Evolutionary conservation across 35 echinoderm and acorn worm species (phyloP).

Genomic region (Apostichopus californicus): DNA sequence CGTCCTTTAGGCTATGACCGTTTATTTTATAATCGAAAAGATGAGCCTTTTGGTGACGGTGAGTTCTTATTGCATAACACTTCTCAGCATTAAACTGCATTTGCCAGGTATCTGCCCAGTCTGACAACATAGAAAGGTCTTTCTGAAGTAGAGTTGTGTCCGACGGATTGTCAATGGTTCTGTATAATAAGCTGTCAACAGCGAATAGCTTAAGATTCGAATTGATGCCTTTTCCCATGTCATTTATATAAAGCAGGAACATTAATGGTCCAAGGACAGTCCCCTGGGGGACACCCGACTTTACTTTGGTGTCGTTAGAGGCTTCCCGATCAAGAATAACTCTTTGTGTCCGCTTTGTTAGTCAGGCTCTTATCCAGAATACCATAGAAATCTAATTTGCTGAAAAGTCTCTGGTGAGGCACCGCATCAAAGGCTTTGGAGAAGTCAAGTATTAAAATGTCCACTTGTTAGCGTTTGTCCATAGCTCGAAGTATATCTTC

Average conservation of each 20-base stretch:
- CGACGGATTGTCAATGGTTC: background rate
- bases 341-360: background rate
- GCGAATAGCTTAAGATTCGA: background rate
- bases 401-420: slow-evolving; percentile 30
- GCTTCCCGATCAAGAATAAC: slow-evolving; percentile 36
- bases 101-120: too few relatives aligned
- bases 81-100: slow-evolving; percentile 1
- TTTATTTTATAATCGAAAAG: background rate
- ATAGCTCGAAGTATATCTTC: slow-evolving; percentile 1
- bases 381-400: slow-evolving; percentile 46
- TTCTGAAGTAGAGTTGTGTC: too few relatives aligned
- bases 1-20: slow-evolving; percentile 28
- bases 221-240: background rate
- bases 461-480: slow-evolving; percentile 7
- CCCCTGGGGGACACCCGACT: slow-evolving; percentile 49
- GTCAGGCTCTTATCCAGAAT: slow-evolving; percentile 52
- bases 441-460: slow-evolving; percentile 59
- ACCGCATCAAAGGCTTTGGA: slow-evolving; percentile 55
- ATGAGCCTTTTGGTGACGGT: background rate
- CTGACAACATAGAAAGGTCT: too few relatives aligned
- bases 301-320: background rate
- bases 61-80: slow-evolving; percentile 32
- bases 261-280: background rate
- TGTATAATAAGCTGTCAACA: background rate
- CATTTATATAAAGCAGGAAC: slow-evolving; percentile 13